Percentiles rank a stretch among this genome's conserved stretches.
phyloP scores from a whole-genome alignment of 2,113 vertebrate genomes.

The Eulemur macaco region DNA sequence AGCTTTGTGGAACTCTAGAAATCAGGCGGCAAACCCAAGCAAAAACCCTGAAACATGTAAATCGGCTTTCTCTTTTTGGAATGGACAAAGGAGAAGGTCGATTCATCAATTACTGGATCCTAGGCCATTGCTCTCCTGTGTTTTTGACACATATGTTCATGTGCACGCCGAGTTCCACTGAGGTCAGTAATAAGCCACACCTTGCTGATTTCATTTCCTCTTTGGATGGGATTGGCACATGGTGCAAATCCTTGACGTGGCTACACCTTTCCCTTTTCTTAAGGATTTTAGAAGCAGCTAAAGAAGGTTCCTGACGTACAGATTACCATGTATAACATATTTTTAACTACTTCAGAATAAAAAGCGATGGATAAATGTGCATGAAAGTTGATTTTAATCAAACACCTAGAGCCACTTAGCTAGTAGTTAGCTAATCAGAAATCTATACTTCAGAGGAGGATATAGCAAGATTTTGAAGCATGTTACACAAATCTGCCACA shows the following conservation, averaged over 20 bases:
- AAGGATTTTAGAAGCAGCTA: not conserved
- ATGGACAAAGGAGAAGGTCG: not conserved
- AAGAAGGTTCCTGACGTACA: not conserved
- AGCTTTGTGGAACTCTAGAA: not conserved
- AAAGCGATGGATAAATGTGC: rapidly evolving
- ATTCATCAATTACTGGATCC: not conserved
- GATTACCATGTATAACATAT: not conserved
- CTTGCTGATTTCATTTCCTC: not conserved
- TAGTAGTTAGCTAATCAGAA: not conserved
- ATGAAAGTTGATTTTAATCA: not conserved
- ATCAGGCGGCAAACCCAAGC: not conserved
- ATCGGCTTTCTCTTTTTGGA: not conserved
- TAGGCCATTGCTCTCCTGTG: not conserved
- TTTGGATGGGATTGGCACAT: not conserved
- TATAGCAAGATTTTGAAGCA: not conserved
- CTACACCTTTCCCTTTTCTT: not conserved
- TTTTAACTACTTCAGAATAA: not conserved
- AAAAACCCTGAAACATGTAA: not conserved
- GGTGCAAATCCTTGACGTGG: no score
- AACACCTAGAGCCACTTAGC: not conserved
- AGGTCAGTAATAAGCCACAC: not conserved
- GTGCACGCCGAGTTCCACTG: not conserved
- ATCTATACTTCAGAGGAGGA: not conserved
- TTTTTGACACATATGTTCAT: not conserved
- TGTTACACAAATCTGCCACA: not conserved